These are phyloP conservation scores for Tragelaphus buxtoni DNA, from an alignment of 2,113 vertebrate species.

Conservation along the genomic window DNA sequence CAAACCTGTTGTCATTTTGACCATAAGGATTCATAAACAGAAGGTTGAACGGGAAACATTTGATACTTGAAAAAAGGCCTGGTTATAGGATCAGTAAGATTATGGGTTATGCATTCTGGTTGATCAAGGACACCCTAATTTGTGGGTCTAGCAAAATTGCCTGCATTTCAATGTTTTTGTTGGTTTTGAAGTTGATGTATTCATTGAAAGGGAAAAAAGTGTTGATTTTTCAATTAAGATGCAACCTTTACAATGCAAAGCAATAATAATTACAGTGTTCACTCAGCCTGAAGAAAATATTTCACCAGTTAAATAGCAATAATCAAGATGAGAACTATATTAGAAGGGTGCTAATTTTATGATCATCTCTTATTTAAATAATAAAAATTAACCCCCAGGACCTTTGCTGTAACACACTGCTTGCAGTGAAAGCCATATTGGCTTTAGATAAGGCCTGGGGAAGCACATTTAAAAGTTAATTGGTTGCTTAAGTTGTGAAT, in stretches of 20 bases:
- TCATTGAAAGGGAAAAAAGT: constrained; percentile 55
- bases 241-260: constrained; percentile 66
- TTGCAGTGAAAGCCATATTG: not conserved
- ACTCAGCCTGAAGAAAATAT: constrained; percentile 52
- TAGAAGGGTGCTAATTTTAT: constrained; percentile 68
- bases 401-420: not conserved
- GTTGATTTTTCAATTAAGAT: constrained; percentile 71
- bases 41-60: not conserved
- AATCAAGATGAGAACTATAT: constrained; percentile 54
- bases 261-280: constrained; percentile 69
- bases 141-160: constrained; percentile 39
- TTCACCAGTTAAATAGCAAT: constrained; percentile 62
- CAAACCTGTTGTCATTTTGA: not conserved
- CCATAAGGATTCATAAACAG: not conserved
- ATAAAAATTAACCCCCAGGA: constrained; percentile 46
- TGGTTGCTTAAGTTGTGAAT: constrained; percentile 19
- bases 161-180: constrained; percentile 48
- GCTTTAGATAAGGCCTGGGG: not conserved
- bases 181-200: constrained; percentile 61
- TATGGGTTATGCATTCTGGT: constrained; percentile 36
- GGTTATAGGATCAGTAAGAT: constrained; percentile 35
- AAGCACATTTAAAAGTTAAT: constrained; percentile 15
- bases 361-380: constrained; percentile 60
- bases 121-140: constrained; percentile 24
- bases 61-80: not conserved